Conservation (phyloP, 1,140 invertebrate species). For the Acyrthosiphon pisum region DNA sequence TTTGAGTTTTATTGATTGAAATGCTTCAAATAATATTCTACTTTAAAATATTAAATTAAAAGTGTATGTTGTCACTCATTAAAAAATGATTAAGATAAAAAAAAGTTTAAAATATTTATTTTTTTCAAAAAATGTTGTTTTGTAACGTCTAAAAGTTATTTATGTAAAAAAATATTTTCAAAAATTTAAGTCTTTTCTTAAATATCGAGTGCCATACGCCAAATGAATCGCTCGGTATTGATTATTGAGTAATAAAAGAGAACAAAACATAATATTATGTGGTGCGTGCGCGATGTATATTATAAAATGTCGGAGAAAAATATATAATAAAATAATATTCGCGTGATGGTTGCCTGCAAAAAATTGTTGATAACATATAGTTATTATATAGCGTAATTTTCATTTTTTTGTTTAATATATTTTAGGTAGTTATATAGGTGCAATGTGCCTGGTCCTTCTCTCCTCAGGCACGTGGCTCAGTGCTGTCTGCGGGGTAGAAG, state of each 20-base stretch:
- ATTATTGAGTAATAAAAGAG: neutral
- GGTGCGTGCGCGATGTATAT: neutral
- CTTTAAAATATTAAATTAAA: neutral
- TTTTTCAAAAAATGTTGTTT: neutral
- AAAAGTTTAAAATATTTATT: neutral
- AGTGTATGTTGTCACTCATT: too few relatives aligned
- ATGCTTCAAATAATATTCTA: neutral
- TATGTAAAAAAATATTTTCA: neutral
- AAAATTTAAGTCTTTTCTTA: neutral
- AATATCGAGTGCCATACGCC: neutral
- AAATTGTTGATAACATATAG: neutral
- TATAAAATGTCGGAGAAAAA: neutral
- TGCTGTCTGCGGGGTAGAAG: slow-evolving; percentile 77
- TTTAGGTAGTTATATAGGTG: neutral
- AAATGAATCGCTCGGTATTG: neutral
- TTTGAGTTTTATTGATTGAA: too few relatives aligned
- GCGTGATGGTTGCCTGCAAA: neutral
- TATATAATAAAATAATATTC: neutral
- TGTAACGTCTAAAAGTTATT: neutral
- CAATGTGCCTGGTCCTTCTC: slow-evolving; percentile 66
- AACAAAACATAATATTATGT: neutral
- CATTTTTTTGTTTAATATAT: neutral
- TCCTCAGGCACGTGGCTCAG: slow-evolving; percentile 66
- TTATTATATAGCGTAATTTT: neutral
- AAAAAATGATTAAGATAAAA: too few relatives aligned